Base-by-base conservation (phyloP, 2,888 invertebrate species). In the Lasioglossum malachurum region DNA sequence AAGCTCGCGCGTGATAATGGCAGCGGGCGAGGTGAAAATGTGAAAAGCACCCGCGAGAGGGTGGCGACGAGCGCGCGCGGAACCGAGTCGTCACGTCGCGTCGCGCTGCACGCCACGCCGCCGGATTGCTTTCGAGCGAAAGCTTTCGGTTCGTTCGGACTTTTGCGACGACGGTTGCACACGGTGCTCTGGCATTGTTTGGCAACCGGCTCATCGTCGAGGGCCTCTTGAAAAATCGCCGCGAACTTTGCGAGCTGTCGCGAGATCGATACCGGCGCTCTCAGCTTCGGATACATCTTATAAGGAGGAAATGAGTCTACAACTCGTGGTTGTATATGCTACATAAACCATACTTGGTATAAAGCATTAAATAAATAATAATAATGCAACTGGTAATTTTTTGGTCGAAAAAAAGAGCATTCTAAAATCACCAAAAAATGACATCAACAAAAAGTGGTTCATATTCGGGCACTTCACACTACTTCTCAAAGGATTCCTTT, bases 201-300 rank as follows among this genome's bases (percentile, higher is more conserved):
- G 83, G 78, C 57, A 86, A 83, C 81, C 87, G 69, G 87, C 83
- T 86, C 83, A 87, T 87, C 86, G 83, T 81, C 82, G 82, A 87
- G 86, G 80, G 83, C 41, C 86, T 87, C 87, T 87, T 86, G 79
- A 83, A 83, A 86, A 86, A 86, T 87, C 87, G 86, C 82, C 82
- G 78, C 80, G 83, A 87, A 87, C 83, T 86, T 87, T 73, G 82
- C 80, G 78, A 79, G 71, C 46, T 71, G 75, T 4, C 72, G 67
- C 41, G 84, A 84, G 84, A 88, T 88, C 88, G 73, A 88, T 88
- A 88, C 80, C 72, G 46, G 49, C n/a, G 10, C 67, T 64, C 49
- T 10, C 5, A 31, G 41, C 82, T 82, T 79, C 78, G 27, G 57
- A 60, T 82, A 78, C 78, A 81, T 35, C 35, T 35, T 35, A 35